These are phyloP conservation scores for Ophiothrix spiculata DNA, from an alignment of 35 echinoderm and acorn worm genomes.

Conservation along the genomic window DNA sequence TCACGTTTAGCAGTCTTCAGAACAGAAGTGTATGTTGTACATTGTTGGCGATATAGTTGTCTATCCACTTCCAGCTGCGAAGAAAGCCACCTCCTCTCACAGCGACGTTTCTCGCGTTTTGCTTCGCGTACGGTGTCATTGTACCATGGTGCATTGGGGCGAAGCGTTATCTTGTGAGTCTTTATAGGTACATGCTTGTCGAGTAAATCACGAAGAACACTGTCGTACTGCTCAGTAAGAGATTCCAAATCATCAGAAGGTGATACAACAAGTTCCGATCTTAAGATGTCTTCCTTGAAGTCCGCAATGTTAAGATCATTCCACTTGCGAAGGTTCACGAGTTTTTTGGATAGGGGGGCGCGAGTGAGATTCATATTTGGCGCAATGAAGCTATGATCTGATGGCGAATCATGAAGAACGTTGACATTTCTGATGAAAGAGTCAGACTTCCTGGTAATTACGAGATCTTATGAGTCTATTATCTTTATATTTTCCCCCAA, in stretches of 20 bases:
- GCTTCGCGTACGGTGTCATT: slow-evolving; percentile 3
- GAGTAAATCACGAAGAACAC: background rate
- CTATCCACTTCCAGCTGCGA: slow-evolving; percentile 22
- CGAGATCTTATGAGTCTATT: slow-evolving; percentile 23
- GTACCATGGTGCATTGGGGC: slow-evolving; percentile 42
- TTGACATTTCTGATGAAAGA: background rate
- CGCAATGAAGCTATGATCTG: background rate
- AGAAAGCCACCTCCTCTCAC: background rate
- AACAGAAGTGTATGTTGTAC: slow-evolving; percentile 8
- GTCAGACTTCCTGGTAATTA: background rate
- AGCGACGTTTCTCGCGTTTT: background rate
- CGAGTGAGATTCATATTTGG: background rate
- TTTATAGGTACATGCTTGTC: slow-evolving; percentile 21
- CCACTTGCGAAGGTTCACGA: no score
- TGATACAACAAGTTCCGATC: slow-evolving; percentile 19
- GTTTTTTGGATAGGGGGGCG: background rate
- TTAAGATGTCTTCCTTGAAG: slow-evolving; percentile 39
- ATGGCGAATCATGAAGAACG: background rate
- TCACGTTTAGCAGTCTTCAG: background rate
- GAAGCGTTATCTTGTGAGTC: background rate
- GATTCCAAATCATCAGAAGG: background rate
- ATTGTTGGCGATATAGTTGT: slow-evolving; percentile 19
- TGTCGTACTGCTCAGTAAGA: background rate
- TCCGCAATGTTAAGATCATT: slow-evolving; percentile 20
- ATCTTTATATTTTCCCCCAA: no score